Evolutionary conservation across 2,113 vertebrate species (phyloP), one percentile per base, ranked within the genome.

Genomic region (Acanthochromis polyacanthus): DNA sequence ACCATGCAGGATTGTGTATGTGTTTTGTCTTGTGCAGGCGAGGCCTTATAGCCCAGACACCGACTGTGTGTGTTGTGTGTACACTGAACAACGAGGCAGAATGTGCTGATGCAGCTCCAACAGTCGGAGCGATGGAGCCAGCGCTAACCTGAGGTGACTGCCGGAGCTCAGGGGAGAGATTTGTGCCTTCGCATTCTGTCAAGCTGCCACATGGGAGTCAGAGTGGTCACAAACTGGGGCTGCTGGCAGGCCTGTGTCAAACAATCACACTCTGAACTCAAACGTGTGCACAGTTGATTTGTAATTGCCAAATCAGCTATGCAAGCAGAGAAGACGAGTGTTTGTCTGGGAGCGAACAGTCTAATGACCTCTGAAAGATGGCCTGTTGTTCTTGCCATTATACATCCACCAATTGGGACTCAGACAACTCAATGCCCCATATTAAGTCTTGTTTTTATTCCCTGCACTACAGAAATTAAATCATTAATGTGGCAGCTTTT

Each of bases 81-180:
- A 45, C 50, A 52, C 55, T 53, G 59, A 65, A 87, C 86, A 91
- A 86, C 46, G 28, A 71, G 75, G 56, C 55, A 87, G 79, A 92
- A 92, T 89, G 75, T 90, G 92, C 83, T 90, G 88, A 92, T 28
- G 53, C 81, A 71, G 87, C 76, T 51, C 20, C 74, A 23, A 14
- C 22, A 60, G 77, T 32, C 10, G 67, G 64, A 36, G 45, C 52
- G 66, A 82, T 73, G 75, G 57, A 81, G 69, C 70, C 46, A 51
- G 64, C 69, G 69, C 82, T 89, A 71, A 85, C 75, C 30, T 68
- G 77, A 87, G 87, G 82, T 15, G 75, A 80, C 63, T 12, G 45
- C 58, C 0, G 0, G 32, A 71, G 69, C 71, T 86, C 71, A 80
- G 51, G 71, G 58, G 60, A 61, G 51, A 75, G 36, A 80, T 87